Conservation (phyloP, 2,797 vertebrate species). For the Catamblyrhynchus diadema region DNA sequence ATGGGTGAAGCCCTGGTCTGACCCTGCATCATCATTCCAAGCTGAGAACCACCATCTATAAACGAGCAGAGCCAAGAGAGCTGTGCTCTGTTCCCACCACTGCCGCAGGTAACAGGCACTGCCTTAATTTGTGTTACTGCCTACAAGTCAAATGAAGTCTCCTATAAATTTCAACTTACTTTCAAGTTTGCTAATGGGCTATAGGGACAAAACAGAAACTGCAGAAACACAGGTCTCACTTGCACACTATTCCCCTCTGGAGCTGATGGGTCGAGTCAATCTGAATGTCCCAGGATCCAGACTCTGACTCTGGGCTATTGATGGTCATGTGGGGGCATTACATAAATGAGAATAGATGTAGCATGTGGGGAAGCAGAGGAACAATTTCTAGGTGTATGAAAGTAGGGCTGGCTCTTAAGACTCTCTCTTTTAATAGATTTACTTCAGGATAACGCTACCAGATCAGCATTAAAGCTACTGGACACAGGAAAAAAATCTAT, state of each 20-base stretch:
- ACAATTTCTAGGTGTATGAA: background rate
- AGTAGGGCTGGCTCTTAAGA: background rate
- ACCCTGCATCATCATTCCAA: background rate
- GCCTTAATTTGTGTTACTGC: accelerated
- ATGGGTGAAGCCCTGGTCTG: background rate
- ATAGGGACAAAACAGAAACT: background rate
- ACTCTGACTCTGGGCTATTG: background rate
- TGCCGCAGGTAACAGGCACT: accelerated
- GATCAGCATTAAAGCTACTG: background rate
- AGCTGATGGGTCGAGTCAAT: background rate
- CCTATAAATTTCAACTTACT: background rate
- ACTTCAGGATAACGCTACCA: background rate
- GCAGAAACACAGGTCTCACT: background rate
- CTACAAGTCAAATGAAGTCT: background rate
- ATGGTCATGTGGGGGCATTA: background rate
- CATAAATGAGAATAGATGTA: background rate
- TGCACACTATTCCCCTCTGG: background rate
- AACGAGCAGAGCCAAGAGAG: background rate
- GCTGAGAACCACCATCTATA: background rate
- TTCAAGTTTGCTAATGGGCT: background rate
- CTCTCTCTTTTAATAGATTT: background rate
- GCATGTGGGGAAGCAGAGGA: background rate
- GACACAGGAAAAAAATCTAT: background rate
- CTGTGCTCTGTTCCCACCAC: background rate
- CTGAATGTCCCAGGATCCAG: background rate